Percentiles rank a stretch among this genome's conserved stretches.
Evolutionary conservation across 64 coral and sea anemone species (phyloP).

Genomic region (Astreopora myriophthalma): DNA sequence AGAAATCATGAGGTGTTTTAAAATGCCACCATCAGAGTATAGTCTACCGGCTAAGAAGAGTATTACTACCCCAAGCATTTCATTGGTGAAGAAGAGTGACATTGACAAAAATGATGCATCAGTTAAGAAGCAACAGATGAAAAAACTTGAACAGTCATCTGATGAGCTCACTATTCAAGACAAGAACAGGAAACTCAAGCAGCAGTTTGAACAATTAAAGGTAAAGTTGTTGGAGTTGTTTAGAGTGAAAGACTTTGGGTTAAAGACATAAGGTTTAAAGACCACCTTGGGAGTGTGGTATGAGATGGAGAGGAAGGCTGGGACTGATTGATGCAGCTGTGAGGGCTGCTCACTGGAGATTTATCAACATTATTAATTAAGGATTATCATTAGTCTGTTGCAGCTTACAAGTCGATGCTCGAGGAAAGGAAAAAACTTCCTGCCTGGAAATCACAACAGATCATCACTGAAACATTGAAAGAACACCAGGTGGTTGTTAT

Average conservation of each 20-base stretch:
- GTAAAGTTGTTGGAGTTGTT: not conserved
- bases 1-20: slow-evolving; percentile 48
- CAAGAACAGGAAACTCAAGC: slow-evolving; percentile 13
- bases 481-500: slow-evolving; percentile 87
- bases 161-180: not conserved
- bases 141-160: not conserved
- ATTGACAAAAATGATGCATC: not conserved
- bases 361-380: too few relatives aligned
- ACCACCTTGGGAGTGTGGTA: too few relatives aligned
- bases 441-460: slow-evolving; percentile 78
- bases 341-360: too few relatives aligned
- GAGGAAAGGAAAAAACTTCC: slow-evolving; percentile 78
- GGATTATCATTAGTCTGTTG: slow-evolving; percentile 32
- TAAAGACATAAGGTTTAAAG: too few relatives aligned
- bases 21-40: slow-evolving; percentile 56
- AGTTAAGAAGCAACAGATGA: not conserved
- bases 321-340: too few relatives aligned
- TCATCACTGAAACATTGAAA: slow-evolving; percentile 71
- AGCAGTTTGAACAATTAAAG: slow-evolving; percentile 20
- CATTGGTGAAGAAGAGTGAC: not conserved
- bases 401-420: slow-evolving; percentile 86
- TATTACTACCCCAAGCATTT: not conserved
- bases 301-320: too few relatives aligned
- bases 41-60: slow-evolving; percentile 59
- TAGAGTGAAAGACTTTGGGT: too few relatives aligned